A percentile compares a stretch with the other conserved stretches of the same genome.
Conservation (phyloP, 2,113 vertebrate species). For the Poecile atricapillus region DNA sequence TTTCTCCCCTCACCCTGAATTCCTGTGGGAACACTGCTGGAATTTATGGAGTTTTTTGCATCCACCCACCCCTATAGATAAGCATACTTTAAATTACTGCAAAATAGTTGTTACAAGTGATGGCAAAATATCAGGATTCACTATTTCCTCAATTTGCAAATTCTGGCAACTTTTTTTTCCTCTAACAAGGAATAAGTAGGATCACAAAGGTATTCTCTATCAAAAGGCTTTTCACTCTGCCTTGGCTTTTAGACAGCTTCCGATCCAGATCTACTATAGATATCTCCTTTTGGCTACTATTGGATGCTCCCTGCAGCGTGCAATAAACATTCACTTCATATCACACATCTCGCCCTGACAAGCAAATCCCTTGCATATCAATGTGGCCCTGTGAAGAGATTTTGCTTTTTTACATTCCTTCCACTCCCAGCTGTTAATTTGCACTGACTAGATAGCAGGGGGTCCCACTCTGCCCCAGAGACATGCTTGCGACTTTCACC, state of each 20-base stretch:
- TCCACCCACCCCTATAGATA: not conserved
- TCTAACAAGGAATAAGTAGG: not conserved
- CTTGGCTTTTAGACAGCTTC: constrained; percentile 33
- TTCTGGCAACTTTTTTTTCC: not conserved
- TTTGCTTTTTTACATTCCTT: constrained; percentile 60
- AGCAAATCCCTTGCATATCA: constrained; percentile 63
- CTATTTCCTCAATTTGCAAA: not conserved
- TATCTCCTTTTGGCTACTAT: constrained; percentile 44
- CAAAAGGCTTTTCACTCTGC: constrained; percentile 35
- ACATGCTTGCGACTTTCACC: not conserved
- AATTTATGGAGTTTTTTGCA: not conserved
- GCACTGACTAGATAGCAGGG: constrained; percentile 57
- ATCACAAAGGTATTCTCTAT: constrained; percentile 15
- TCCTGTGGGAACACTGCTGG: not conserved
- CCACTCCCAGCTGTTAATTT: constrained; percentile 61
- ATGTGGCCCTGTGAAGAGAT: constrained; percentile 49
- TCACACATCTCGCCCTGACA: constrained; percentile 51
- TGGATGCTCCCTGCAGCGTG: constrained; percentile 43
- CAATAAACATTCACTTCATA: constrained; percentile 65
- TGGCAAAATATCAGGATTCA: not conserved
- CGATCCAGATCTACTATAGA: constrained; percentile 23
- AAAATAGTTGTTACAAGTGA: not conserved
- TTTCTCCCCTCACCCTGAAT: not conserved
- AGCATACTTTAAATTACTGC: not conserved
- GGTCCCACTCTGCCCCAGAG: constrained; percentile 49